phyloP scores from a whole-genome alignment of 1,140 invertebrate species.

The Nephila pilipes region DNA sequence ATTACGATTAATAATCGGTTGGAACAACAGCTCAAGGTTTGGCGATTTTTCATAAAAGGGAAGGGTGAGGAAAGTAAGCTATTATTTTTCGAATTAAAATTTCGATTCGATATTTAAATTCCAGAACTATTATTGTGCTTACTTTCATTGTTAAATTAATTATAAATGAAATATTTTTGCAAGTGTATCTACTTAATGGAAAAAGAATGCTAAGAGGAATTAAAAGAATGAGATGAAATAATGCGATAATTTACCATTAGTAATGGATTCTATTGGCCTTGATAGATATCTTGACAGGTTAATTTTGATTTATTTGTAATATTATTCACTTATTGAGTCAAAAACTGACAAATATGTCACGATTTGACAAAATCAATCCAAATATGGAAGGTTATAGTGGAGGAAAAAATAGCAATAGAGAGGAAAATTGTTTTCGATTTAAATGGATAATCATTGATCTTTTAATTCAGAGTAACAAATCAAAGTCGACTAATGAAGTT shows the following conservation, averaged over 20 bases:
- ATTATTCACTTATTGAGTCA: background rate
- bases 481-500: background rate
- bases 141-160: background rate
- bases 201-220: background rate
- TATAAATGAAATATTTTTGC: background rate
- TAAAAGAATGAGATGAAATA: background rate
- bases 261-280: background rate
- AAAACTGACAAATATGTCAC: background rate
- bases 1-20: background rate
- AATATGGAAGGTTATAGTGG: background rate
- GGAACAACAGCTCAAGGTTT: constrained; percentile 9
- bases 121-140: background rate
- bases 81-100: background rate
- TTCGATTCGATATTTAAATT: background rate
- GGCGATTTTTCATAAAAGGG: background rate
- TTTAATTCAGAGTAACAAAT: background rate
- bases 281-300: constrained; percentile 2
- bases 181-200: background rate
- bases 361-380: background rate
- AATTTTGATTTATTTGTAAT: background rate
- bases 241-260: background rate
- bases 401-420: background rate
- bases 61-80: background rate
- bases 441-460: background rate
- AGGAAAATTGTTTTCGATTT: background rate